Evolutionary conservation across 2,888 invertebrate genomes (phyloP).

Genomic region (Tipula helvola): DNA sequence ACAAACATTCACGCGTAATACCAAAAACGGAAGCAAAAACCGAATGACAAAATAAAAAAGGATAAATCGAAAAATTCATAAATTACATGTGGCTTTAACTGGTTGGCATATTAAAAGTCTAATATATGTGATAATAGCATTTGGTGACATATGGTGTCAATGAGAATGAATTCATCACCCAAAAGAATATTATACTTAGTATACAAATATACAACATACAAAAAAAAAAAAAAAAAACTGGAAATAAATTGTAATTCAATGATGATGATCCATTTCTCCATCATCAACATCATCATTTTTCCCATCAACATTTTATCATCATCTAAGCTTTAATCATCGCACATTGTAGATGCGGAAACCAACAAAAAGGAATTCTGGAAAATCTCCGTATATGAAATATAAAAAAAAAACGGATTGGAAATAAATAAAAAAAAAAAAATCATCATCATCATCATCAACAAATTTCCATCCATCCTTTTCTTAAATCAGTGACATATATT

Average conservation of each 20-base stretch:
- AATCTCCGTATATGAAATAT: neutral
- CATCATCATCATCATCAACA: neutral
- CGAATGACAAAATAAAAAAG: neutral
- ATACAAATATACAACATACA: neutral
- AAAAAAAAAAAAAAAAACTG: neutral
- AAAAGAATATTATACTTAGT: neutral
- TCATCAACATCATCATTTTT: neutral
- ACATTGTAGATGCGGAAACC: neutral
- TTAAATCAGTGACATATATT: neutral
- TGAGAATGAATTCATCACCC: neutral
- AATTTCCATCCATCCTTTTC: neutral
- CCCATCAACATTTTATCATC: neutral
- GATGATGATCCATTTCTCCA: neutral
- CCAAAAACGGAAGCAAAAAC: neutral
- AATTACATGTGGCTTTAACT: constrained; percentile 11
- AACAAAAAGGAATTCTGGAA: neutral
- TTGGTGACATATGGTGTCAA: constrained; percentile 11
- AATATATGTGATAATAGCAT: constrained; percentile 10
- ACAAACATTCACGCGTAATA: neutral
- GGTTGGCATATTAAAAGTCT: constrained; percentile 8
- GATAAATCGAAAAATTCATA: neutral
- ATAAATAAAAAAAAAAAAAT: neutral
- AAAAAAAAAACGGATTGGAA: neutral
- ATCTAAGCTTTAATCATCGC: neutral
- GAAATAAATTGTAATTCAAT: neutral